Evolutionary conservation across 2,797 vertebrate genomes (phyloP).

Genomic region (Poeciliopsis turneri): DNA sequence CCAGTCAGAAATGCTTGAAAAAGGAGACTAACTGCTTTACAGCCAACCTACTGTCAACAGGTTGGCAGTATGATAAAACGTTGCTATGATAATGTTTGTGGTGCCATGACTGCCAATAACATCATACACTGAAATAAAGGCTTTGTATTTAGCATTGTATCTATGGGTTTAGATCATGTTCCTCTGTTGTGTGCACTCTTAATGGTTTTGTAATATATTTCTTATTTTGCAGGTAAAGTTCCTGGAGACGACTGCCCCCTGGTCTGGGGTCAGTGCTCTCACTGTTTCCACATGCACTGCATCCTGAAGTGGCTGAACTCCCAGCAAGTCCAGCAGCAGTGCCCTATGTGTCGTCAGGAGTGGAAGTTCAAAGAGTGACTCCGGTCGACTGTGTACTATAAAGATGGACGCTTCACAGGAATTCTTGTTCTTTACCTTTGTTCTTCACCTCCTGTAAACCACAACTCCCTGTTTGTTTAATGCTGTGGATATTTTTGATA

Average conservation of each 20-base stretch:
- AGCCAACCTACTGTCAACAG: background rate
- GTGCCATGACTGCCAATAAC: background rate
- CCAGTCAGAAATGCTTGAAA: background rate
- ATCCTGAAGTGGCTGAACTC: conserved; percentile 99
- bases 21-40: background rate
- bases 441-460: background rate
- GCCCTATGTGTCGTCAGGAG: conserved; percentile 98
- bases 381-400: background rate
- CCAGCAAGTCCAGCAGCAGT: conserved; percentile 98
- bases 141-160: background rate
- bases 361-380: conserved; percentile 97
- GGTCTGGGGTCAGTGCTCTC: conserved; percentile 99
- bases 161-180: background rate
- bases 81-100: background rate
- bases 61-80: too few species aligned
- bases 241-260: conserved; percentile 96
- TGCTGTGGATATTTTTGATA: background rate
- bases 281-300: conserved; percentile 99
- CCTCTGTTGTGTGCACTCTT: background rate
- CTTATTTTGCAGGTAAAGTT: conserved; percentile 87
- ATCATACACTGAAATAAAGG: background rate
- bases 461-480: background rate
- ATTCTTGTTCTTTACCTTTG: background rate
- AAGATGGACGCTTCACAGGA: background rate
- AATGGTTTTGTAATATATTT: background rate